Evolutionary conservation across 2,113 vertebrate genomes (phyloP).

Genomic region (Micronycteris hirsuta): DNA sequence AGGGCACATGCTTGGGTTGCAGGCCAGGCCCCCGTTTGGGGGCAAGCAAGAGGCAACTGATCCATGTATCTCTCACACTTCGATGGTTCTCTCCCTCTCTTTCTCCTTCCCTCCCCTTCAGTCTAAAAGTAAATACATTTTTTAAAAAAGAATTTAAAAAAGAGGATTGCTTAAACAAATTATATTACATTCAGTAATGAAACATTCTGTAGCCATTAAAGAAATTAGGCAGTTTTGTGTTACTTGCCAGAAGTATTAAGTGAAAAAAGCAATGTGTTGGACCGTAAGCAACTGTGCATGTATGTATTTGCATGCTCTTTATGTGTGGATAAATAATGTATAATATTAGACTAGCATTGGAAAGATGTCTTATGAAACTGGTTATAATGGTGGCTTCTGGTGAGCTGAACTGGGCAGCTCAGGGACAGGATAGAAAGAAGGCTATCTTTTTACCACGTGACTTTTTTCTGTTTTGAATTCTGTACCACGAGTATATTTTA

Average conservation of each 20-base stretch:
- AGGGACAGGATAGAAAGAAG: neutral
- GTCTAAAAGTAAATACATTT: too few relatives aligned
- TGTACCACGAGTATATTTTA: neutral
- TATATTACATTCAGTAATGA: neutral
- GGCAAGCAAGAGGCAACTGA: too few relatives aligned
- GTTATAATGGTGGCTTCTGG: neutral
- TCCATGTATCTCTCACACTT: too few relatives aligned
- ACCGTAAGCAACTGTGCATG: neutral
- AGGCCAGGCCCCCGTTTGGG: too few relatives aligned
- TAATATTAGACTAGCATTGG: neutral
- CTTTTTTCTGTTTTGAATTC: neutral
- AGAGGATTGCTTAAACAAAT: neutral
- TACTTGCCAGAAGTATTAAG: neutral
- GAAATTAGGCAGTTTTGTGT: neutral
- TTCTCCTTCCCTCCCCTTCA: too few relatives aligned
- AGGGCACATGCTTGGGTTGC: too few relatives aligned
- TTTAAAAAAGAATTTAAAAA: too few relatives aligned
- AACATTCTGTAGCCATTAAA: neutral
- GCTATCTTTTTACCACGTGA: neutral
- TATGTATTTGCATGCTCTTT: neutral
- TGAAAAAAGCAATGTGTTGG: neutral
- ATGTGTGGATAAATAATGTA: neutral
- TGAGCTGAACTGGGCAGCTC: neutral
- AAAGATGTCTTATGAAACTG: neutral
- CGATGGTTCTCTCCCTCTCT: too few relatives aligned